A percentile compares a stretch with the other conserved stretches of the same genome.
phyloP scores from a whole-genome alignment of 2,113 vertebrate genomes.

The Caretta caretta region DNA sequence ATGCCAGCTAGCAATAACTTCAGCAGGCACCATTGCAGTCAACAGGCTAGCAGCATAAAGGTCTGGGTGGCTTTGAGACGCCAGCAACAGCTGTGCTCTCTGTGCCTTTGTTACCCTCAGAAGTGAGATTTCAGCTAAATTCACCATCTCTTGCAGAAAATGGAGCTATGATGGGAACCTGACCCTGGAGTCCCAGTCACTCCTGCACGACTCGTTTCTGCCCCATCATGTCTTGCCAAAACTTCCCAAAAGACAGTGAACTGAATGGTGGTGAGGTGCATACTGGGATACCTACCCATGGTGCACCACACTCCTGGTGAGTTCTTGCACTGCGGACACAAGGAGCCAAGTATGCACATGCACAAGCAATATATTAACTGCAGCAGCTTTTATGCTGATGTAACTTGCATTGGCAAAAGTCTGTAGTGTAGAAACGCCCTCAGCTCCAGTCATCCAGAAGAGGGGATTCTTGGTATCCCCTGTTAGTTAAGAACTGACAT shows the following conservation, averaged over 20 bases:
- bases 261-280: too few relatives aligned
- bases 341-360: not conserved
- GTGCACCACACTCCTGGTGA: too few relatives aligned
- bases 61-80: too few relatives aligned
- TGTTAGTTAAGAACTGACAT: not conserved
- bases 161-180: not conserved
- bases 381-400: not conserved
- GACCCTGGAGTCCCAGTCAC: not conserved
- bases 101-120: not conserved
- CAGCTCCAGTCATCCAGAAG: constrained; percentile 32
- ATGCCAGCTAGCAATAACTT: not conserved
- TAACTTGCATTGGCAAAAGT: not conserved
- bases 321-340: too few relatives aligned
- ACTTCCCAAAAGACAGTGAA: too few relatives aligned
- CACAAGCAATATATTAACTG: not conserved
- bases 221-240: too few relatives aligned
- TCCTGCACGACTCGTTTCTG: too few relatives aligned
- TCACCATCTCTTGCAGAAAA: not conserved
- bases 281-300: too few relatives aligned
- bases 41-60: too few relatives aligned
- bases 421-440: not conserved
- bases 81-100: not conserved
- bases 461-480: constrained; percentile 30
- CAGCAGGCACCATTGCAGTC: too few relatives aligned
- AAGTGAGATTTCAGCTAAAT: not conserved